Conservation (phyloP, 2,797 vertebrate species). For the Toxotes lorentzi region DNA sequence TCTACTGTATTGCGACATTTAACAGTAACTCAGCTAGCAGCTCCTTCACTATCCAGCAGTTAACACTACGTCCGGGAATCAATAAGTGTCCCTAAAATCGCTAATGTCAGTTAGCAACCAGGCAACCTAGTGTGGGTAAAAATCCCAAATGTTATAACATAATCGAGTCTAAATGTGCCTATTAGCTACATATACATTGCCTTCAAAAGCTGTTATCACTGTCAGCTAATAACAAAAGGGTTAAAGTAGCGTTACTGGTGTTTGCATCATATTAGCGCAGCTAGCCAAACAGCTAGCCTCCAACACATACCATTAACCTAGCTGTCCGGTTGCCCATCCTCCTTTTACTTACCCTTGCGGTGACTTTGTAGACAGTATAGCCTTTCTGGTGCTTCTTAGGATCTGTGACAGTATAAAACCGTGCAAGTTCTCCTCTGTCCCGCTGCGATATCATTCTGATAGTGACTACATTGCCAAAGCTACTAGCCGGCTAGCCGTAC, state of each 20-base stretch:
- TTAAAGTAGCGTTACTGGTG: conserved; percentile 5
- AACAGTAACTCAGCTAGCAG: background rate
- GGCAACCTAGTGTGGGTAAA: background rate
- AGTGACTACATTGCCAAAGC: conserved; percentile 80
- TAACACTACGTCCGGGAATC: background rate
- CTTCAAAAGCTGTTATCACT: background rate
- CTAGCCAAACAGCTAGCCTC: conserved; percentile 53
- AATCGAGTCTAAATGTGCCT: background rate
- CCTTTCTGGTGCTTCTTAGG: conserved; percentile 93
- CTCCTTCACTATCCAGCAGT: background rate
- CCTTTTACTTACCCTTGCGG: conserved; percentile 91
- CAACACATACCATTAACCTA: conserved; percentile 64
- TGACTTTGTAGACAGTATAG: conserved; percentile 98
- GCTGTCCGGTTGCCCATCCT: conserved; percentile 3
- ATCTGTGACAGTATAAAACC: conserved; percentile 97
- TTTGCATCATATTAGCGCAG: conserved; percentile 54
- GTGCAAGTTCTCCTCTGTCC: conserved; percentile 92
- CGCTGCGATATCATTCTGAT: conserved; percentile 93
- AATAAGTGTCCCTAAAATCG: conserved; percentile 21
- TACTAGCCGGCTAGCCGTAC: conserved; percentile 73
- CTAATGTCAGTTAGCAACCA: conserved; percentile 23
- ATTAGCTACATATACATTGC: rapidly evolving
- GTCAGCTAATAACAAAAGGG: background rate
- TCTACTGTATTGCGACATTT: background rate
- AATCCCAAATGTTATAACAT: background rate